phyloP scores from a whole-genome alignment of 2,888 invertebrate genomes.

The Conops quadrifasciatus region DNA sequence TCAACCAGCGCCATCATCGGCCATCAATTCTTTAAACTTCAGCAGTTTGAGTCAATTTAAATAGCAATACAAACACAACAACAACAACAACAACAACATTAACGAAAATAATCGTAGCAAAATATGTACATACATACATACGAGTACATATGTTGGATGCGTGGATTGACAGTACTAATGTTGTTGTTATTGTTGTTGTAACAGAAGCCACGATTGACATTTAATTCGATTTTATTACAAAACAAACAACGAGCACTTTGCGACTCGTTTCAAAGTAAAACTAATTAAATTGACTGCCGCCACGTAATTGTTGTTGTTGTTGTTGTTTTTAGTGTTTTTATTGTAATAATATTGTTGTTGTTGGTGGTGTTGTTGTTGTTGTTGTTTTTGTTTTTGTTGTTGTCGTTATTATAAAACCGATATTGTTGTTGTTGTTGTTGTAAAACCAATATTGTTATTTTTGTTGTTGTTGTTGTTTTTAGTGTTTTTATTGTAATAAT shows the following conservation, averaged over 20 bases:
- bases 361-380: not conserved
- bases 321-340: not conserved
- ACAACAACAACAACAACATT: not conserved
- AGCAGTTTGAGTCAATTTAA: conserved; percentile 2
- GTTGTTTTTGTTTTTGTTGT: not conserved
- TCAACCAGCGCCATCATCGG: not conserved
- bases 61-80: not conserved
- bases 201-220: conserved; percentile 29
- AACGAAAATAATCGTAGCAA: not conserved
- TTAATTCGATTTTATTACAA: conserved; percentile 33
- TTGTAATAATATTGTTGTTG: not conserved
- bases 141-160: no score
- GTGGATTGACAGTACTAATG: conserved; percentile 21
- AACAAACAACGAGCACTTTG: conserved; percentile 45
- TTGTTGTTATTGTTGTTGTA: conserved; percentile 19
- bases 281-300: conserved; percentile 16
- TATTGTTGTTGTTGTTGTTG: conserved; percentile 1
- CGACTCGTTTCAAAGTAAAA: not conserved
- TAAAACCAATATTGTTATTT: no score
- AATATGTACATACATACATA: no score
- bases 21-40: not conserved
- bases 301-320: conserved; percentile 14
- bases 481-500: no score
- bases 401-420: not conserved
- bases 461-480: no score